Conservation (phyloP, 2,113 vertebrate genomes). For the Bostrychus sinensis region DNA sequence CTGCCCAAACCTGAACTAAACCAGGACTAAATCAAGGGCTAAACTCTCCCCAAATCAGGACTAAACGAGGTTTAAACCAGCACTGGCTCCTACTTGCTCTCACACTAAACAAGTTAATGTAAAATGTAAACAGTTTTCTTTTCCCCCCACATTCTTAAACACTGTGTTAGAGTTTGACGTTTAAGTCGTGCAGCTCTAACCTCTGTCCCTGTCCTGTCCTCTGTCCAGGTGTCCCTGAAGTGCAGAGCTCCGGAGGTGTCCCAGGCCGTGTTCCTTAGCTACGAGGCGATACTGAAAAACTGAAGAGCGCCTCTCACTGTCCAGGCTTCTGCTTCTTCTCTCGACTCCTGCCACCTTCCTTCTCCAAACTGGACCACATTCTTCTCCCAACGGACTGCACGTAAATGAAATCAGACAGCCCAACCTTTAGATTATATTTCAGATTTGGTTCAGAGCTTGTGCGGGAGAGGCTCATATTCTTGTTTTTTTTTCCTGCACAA, state of each 20-base stretch:
- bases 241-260: conserved; percentile 92
- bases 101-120: no score
- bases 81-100: no score
- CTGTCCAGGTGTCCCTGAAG: conserved; percentile 88
- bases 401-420: background rate
- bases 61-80: no score
- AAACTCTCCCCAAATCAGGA: no score
- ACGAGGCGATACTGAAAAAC: conserved; percentile 93
- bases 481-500: conserved; percentile 45
- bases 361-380: background rate
- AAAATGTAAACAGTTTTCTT: no score
- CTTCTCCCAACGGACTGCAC: no score
- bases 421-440: background rate
- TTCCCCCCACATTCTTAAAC: no score
- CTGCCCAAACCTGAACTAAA: no score
- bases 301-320: conserved; percentile 66
- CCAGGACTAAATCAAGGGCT: no score
- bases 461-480: background rate
- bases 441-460: background rate
- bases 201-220: conserved; percentile 8
- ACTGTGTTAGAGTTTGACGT: no score
- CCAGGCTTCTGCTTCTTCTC: conserved; percentile 24
- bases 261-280: conserved; percentile 91
- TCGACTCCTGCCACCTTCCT: conserved; percentile 8
- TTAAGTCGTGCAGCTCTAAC: background rate